Evolutionary conservation across 2,797 vertebrate species (phyloP).

Genomic region (Psittacula echo): DNA sequence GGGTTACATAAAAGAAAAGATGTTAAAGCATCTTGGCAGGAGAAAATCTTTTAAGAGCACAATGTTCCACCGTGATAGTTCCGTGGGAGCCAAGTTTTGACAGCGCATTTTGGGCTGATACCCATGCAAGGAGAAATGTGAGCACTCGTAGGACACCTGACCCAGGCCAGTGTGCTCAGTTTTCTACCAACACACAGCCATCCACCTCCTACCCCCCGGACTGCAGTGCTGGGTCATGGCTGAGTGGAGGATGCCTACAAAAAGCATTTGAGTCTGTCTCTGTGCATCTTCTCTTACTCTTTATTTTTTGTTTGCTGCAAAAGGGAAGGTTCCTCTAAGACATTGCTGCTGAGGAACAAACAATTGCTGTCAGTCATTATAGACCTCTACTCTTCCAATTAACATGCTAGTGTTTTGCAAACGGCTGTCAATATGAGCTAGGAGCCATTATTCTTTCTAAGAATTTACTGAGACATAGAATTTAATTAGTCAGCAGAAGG

Average conservation of each 20-base stretch:
- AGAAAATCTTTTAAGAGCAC: constrained; percentile 19
- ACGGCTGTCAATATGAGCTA: background rate
- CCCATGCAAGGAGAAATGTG: background rate
- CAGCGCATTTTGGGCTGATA: background rate
- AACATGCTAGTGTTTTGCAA: background rate
- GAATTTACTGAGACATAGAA: background rate
- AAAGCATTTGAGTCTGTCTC: background rate
- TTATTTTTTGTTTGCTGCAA: background rate
- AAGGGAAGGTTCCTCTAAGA: background rate
- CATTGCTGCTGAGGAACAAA: background rate
- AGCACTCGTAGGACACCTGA: background rate
- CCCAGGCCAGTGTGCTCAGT: fast-evolving
- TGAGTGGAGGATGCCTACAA: background rate
- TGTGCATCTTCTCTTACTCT: background rate
- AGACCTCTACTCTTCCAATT: background rate
- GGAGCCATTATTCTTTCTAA: background rate
- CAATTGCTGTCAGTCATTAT: background rate
- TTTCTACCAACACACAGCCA: background rate
- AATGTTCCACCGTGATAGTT: background rate
- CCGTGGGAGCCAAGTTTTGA: constrained; percentile 13
- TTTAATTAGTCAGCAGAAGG: background rate
- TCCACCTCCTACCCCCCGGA: background rate
- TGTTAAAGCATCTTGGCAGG: constrained; percentile 36
- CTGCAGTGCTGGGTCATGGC: background rate
- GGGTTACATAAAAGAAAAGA: background rate